phyloP scores from a whole-genome alignment of 2,888 invertebrate genomes.

The Philaethria dido region DNA sequence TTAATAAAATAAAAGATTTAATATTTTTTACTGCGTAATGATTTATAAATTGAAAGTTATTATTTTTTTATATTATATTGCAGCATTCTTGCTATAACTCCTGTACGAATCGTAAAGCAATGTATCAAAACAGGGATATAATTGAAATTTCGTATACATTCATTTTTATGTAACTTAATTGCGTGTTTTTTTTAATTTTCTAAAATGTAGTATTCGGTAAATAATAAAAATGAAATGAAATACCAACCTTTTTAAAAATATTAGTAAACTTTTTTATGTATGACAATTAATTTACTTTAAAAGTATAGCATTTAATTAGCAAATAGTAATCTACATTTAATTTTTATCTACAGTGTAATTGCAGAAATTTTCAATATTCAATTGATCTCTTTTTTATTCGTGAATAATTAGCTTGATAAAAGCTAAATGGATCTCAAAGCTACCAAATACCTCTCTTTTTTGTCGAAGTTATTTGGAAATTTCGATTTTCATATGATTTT shows the following conservation, averaged over 20 bases:
- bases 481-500: background rate
- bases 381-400: background rate
- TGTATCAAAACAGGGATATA: slow-evolving; percentile 4
- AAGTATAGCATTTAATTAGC: background rate
- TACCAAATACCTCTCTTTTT: background rate
- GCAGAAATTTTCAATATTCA: too few relatives aligned
- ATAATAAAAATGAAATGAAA: too few relatives aligned
- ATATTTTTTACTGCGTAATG: background rate
- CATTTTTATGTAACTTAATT: background rate
- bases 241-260: too few relatives aligned
- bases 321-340: too few relatives aligned
- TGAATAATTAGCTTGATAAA: background rate
- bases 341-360: too few relatives aligned
- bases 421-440: background rate
- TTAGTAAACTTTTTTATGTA: too few relatives aligned
- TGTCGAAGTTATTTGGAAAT: background rate
- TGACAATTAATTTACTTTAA: too few relatives aligned
- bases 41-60: too few relatives aligned
- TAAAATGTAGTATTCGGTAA: too few relatives aligned
- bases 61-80: background rate
- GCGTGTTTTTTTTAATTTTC: background rate
- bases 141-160: background rate
- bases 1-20: background rate
- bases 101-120: slow-evolving; percentile 11
- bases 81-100: background rate